A percentile compares a stretch with the other conserved stretches of the same genome.
Conservation (phyloP, 2,797 vertebrate genomes). For the Muscicapa comitata region DNA sequence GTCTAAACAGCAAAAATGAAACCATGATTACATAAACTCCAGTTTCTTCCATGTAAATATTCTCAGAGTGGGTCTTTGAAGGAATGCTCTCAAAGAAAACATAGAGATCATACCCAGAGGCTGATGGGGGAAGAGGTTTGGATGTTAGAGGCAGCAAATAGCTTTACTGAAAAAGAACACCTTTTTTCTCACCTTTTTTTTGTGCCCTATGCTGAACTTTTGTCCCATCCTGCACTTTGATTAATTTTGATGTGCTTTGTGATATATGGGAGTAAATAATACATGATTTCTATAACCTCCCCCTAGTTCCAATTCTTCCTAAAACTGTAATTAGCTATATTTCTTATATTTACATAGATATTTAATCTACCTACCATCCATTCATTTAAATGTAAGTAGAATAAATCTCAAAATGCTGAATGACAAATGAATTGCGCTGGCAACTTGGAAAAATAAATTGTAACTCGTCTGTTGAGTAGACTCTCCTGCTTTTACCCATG, state of each 20-base stretch:
- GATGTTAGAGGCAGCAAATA: neutral
- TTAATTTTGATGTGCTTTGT: neutral
- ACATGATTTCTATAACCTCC: neutral
- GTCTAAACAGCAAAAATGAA: constrained; percentile 59
- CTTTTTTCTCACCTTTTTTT: neutral
- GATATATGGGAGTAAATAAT: neutral
- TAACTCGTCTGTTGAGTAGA: neutral
- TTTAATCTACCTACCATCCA: neutral
- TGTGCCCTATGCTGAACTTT: neutral
- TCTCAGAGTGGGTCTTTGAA: neutral
- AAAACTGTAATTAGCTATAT: neutral
- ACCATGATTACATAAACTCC: constrained; percentile 19
- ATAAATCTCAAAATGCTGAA: neutral
- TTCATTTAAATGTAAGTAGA: neutral
- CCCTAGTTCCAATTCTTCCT: neutral
- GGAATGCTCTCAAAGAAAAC: neutral
- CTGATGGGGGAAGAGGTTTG: neutral
- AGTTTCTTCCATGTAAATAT: neutral
- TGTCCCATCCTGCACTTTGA: neutral
- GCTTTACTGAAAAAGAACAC: neutral
- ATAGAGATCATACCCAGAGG: neutral
- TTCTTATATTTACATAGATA: neutral
- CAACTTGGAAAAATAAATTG: neutral
- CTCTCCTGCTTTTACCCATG: neutral
- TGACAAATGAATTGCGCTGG: neutral